Evolutionary conservation across 2,113 vertebrate species (phyloP), one percentile per base, ranked within the genome.

Genomic region (Anoura caudifer): DNA sequence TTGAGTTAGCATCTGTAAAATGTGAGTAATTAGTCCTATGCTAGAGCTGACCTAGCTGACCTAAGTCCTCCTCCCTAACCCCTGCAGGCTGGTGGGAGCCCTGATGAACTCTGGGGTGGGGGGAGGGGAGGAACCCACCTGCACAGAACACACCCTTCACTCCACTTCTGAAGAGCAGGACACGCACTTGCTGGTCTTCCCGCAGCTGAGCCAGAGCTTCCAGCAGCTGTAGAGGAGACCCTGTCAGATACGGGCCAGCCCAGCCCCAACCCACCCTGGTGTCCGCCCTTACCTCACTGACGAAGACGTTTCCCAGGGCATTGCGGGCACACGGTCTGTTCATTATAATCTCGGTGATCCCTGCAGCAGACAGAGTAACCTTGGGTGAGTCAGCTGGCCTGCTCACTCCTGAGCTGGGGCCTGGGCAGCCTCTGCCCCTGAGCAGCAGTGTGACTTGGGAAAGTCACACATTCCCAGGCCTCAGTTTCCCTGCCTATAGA

Each of bases 121-220:
- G 8, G 20, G 31, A 12, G 77, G 80, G 33, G 13, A 73, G 75
- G 56, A 72, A 97, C 98, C 82, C 91, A 99, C 99, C 99, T 98
- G 99, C 99, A 98, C 99, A 99, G 98, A 99, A 99, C 41, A 99
- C 99, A 4, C 98, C 99, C 33, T 99, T 99, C 67, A 99, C 99
- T 50, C 98, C 97, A 83, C 99, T 99, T 98, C 98, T 99, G 97
- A 99, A 99, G 96, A 99, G 80, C 89, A 99, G 98, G 86, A 99
- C 99, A 0, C 99, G 99, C 19, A 99, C 98, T 0, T 98, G 97
- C 65, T 97, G 95, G 96, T 99, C 99, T 16, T 90, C 96, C 85
- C 98, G 98, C 69, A 99, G 98, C 85, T 69, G 91, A 65, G 99
- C 99, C 97, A 99, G 97, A 90, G 98, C 96, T 5, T 98, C 97